Evolutionary conservation across 2,797 vertebrate species (phyloP).

Genomic region (Ctenosaura bakeri): DNA sequence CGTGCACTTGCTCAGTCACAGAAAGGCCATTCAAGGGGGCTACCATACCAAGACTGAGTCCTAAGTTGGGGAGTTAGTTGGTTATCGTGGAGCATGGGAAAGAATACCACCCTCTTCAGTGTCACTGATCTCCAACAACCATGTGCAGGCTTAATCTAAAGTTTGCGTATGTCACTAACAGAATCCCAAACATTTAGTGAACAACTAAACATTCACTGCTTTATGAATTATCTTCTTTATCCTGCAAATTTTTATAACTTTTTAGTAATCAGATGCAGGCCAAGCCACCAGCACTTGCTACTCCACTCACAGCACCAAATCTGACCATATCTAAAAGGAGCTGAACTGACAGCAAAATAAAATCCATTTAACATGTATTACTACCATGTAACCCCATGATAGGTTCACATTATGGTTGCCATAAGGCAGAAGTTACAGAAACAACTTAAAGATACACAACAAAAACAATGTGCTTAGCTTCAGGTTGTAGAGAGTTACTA

Average conservation of each 20-base stretch:
- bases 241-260: neutral
- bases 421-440: too few species aligned
- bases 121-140: too few species aligned
- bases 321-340: neutral
- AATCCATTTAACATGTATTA: neutral
- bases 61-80: too few species aligned
- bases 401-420: too few species aligned
- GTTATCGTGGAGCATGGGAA: too few species aligned
- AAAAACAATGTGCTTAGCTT: neutral
- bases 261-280: neutral
- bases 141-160: neutral
- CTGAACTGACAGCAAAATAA: neutral
- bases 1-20: too few species aligned
- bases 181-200: too few species aligned
- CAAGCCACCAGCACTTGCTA: neutral
- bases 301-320: conserved; percentile 33
- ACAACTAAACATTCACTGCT: neutral
- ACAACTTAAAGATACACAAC: too few species aligned
- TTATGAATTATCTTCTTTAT: neutral
- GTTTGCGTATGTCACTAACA: neutral
- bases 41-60: too few species aligned
- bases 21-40: too few species aligned
- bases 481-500: neutral
- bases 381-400: neutral
- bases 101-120: too few species aligned